Evolutionary conservation across 2,888 invertebrate genomes (phyloP), one percentile per base, ranked within the genome.

Genomic region (Protonemura montana): DNA sequence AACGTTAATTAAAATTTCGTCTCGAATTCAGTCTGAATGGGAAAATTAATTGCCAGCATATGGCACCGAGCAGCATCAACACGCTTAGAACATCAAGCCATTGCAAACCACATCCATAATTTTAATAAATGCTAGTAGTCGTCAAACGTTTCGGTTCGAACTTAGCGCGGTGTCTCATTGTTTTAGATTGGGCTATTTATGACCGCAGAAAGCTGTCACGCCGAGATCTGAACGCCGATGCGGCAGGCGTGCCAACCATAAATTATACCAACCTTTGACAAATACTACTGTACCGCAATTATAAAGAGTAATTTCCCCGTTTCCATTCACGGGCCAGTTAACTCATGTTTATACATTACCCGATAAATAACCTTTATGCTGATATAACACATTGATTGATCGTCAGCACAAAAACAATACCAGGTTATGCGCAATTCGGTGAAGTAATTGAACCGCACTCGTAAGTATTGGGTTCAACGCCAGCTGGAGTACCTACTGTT

Each of bases 261-360:
- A 81, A 81, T 81, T 30, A 27, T 26, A 35, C 16, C 82, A 7
- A 10, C 2, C n/a, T 10, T 28, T 76, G 84, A 28, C 76, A 84
- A 84, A 84, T 28, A 76, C 27, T 5, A 83, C 41, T 83, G 83
- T 6, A 41, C 84, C 59, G n/a, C 84, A 84, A 83, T 83, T 84
- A 28, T 59, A 84, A 84, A 84, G 28, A 59, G 59, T 76, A 27
- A 84, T 84, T 84, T n/a, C 7, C 76, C 84, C 29, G n/a, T 26
- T 25, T 26, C 42, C 13, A n/a, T 83, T 41, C 25, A 42, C 83
- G 76, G 84, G 16, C 59, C 28, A 28, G 84, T 84, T 76, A 30
- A 84, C 76, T 84, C 29, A 26, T 41, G 82, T 82, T 26, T 82
- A 30, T 30, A 30, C 25, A 29, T 30, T 26, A n/a, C 13, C 41